Evolutionary conservation across 2,888 invertebrate species (phyloP), one percentile per base, ranked within the genome.

Genomic region (Cremastinae sp.): DNA sequence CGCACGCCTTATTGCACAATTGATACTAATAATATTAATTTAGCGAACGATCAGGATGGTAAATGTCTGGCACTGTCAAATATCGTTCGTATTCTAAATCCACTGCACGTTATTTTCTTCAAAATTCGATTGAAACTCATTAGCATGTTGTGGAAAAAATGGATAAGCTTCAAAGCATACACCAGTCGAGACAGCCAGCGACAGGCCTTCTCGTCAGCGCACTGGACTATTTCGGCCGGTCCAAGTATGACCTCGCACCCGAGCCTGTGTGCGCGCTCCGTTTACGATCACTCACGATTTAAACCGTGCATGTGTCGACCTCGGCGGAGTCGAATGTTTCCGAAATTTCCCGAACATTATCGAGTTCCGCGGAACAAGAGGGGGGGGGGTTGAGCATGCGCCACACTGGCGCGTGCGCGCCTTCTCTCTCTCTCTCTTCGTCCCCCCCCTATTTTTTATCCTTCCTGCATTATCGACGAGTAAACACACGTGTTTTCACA

Each of bases 11-110:
- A 90, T 91, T 91, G 91, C 90, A 91, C 91, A 91, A 91, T 91
- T 91, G 88, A 89, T 91, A 90, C 91, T 92, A 91, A 91, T 28
- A 28, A 28, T 90, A 90, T 65, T 64, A n/a, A 91, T 64, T 78
- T 79, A 90, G 91, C 91, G 92, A 92, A 92, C 91, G 92, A 95
- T 95, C 95, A 95, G 94, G 94, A 95, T 90, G 94, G 94, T 92
- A 93, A 93, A 94, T 93, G 93, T 93, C 94, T 94, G 89, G 92
- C 91, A 93, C 93, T 93, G 92, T 91, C 92, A 92, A 93, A 93
- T 93, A 92, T 93, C 92, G 92, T 93, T 91, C 92, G 92, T 92
- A 92, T 92, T 92, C 92, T 92, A 91, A 91, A 91, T 91, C 93
- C 93, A 93, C 92, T 92, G 92, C 93, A 94, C 92, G 92, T 92